These are phyloP conservation scores for Rhizomys pruinosus DNA, from an alignment of 2,113 vertebrate species.

Conservation along the genomic window DNA sequence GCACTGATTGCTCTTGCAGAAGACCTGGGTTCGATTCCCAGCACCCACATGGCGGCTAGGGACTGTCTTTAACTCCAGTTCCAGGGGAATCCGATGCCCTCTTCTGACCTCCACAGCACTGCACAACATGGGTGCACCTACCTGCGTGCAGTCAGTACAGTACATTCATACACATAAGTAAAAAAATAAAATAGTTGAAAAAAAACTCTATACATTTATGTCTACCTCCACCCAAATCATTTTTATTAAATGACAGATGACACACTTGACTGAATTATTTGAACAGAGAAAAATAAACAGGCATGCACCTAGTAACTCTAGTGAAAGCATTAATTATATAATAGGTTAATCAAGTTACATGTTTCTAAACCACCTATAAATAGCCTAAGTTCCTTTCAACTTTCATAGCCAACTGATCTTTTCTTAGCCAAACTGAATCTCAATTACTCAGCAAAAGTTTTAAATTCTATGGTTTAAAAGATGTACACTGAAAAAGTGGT, in stretches of 20 bases:
- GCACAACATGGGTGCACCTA: too few species aligned
- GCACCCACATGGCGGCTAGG: too few species aligned
- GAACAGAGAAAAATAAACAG: constrained; percentile 58
- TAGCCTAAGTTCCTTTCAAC: constrained; percentile 56
- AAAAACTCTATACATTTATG: neutral
- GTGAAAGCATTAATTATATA: constrained; percentile 77
- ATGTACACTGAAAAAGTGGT: neutral
- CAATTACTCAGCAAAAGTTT: constrained; percentile 49
- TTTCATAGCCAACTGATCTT: constrained; percentile 56
- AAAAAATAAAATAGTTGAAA: too few species aligned
- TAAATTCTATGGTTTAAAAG: constrained; percentile 17
- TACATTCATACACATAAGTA: too few species aligned
- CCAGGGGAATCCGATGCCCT: too few species aligned
- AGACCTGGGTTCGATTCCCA: too few species aligned
- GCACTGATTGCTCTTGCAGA: too few species aligned
- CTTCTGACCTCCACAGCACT: too few species aligned
- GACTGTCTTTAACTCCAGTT: too few species aligned
- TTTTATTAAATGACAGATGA: constrained; percentile 17
- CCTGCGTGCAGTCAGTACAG: too few species aligned
- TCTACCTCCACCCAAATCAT: neutral
- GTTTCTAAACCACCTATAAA: constrained; percentile 66
- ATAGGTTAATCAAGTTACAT: constrained; percentile 66
- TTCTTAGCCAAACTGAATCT: constrained; percentile 62
- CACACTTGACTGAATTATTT: neutral
- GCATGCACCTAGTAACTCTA: constrained; percentile 65